Conservation (phyloP, 2,113 vertebrate genomes). For the Tamias sibiricus region DNA sequence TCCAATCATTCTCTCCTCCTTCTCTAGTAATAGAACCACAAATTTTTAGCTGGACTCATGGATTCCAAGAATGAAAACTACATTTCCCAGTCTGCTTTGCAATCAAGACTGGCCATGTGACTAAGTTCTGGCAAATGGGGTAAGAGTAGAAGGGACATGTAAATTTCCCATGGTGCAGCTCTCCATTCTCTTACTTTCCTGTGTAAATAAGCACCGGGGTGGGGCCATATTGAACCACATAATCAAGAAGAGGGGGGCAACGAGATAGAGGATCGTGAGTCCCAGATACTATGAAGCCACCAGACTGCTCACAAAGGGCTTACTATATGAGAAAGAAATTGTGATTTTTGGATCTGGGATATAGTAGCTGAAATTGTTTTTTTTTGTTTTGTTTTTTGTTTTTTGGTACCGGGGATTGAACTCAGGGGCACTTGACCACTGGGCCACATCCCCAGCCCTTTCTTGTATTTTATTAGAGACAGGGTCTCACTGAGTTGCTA, state of each 20-base stretch:
- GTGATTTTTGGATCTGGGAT: not conserved
- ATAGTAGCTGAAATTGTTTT: not conserved
- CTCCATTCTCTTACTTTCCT: not conserved
- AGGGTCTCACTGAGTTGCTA: too few relatives aligned
- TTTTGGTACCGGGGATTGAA: too few relatives aligned
- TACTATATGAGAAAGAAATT: not conserved
- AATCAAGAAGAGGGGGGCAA: not conserved
- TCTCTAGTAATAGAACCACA: not conserved
- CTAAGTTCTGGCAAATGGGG: slow-evolving; percentile 27
- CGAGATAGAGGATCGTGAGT: not conserved
- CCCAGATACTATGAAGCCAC: not conserved
- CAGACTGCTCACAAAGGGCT: not conserved
- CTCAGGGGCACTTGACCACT: too few relatives aligned
- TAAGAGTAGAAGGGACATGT: not conserved
- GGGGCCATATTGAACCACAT: not conserved
- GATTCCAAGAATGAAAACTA: slow-evolving; percentile 28
- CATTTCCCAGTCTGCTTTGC: slow-evolving; percentile 47
- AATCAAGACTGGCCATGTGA: not conserved
- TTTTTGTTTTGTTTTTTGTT: too few relatives aligned
- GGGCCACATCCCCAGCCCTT: too few relatives aligned
- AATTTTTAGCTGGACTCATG: not conserved
- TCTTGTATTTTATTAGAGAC: too few relatives aligned
- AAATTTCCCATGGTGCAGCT: not conserved
- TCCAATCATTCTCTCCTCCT: not conserved
- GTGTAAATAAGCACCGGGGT: not conserved